These are phyloP conservation scores for Adineta ricciae DNA, from an alignment of 2,888 invertebrate species.

Conservation along the genomic window DNA sequence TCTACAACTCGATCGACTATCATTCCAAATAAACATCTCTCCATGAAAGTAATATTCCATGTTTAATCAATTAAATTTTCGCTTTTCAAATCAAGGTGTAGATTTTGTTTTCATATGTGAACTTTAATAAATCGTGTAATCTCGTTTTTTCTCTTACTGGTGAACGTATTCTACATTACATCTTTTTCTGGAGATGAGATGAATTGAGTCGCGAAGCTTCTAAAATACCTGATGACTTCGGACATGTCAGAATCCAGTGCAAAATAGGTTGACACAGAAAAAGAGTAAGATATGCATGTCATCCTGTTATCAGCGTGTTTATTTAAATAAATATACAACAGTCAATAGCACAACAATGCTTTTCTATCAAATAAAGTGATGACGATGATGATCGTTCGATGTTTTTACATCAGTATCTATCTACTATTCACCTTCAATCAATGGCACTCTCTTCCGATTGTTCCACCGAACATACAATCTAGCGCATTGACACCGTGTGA, in stretches of 20 bases:
- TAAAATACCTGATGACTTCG: no score
- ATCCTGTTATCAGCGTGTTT: background rate
- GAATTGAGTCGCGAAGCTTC: no score
- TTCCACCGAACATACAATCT: background rate
- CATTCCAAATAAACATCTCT: background rate
- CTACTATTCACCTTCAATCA: background rate
- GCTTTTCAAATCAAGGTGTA: background rate
- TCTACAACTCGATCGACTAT: background rate
- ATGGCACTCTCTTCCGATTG: background rate
- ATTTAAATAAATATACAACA: background rate
- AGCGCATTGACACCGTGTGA: background rate
- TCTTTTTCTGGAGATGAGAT: no score
- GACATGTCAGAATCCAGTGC: no score
- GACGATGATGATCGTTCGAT: background rate
- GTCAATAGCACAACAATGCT: background rate
- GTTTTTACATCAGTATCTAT: background rate
- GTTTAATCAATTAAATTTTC: background rate
- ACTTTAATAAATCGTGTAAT: background rate
- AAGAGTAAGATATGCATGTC: background rate
- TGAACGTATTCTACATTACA: no score
- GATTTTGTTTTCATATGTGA: background rate
- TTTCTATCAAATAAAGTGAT: background rate
- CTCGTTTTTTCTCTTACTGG: no score
- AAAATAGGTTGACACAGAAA: no score
- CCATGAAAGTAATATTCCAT: background rate